These are phyloP conservation scores for Spodoptera picta DNA, from an alignment of 2,888 invertebrate genomes.

Conservation along the genomic window DNA sequence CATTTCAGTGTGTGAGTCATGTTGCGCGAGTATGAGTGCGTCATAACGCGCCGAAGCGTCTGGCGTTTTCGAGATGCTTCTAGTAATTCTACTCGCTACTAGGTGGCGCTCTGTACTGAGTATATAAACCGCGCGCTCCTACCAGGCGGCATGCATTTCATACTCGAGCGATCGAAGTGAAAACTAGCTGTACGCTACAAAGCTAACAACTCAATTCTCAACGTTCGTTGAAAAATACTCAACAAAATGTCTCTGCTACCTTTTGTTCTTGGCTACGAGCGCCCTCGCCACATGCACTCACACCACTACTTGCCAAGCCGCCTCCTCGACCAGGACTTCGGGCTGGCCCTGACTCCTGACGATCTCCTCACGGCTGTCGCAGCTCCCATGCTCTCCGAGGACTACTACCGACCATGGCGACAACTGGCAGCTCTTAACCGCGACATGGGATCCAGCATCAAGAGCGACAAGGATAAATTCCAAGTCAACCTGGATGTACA, in stretches of 20 bases:
- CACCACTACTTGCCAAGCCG: conserved; percentile 62
- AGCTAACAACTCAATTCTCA: conserved; percentile 11
- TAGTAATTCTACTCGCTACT: conserved; percentile 63
- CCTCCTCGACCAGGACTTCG: conserved; percentile 78
- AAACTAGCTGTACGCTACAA: conserved; percentile 8
- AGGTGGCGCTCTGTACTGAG: conserved; percentile 66
- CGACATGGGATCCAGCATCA: conserved; percentile 84
- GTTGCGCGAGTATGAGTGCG: background rate
- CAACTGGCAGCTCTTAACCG: conserved; percentile 76
- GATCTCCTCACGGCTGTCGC: conserved; percentile 70
- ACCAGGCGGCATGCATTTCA: conserved; percentile 50
- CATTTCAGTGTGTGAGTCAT: background rate
- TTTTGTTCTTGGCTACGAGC: conserved; percentile 64
- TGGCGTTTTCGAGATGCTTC: conserved; percentile 36
- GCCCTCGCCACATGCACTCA: conserved; percentile 49
- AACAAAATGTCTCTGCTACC: conserved; percentile 72
- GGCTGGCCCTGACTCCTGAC: conserved; percentile 75
- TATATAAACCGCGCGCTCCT: conserved; percentile 61
- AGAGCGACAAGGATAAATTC: conserved; percentile 89
- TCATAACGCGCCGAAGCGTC: background rate
- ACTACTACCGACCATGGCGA: conserved; percentile 75
- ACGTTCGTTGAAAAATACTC: conserved; percentile 17
- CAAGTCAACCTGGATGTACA: conserved; percentile 92
- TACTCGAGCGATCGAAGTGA: conserved; percentile 54
- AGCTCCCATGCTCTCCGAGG: conserved; percentile 64